Base-by-base conservation (phyloP, 1,140 invertebrate species). In the Harpegnathos saltator region DNA sequence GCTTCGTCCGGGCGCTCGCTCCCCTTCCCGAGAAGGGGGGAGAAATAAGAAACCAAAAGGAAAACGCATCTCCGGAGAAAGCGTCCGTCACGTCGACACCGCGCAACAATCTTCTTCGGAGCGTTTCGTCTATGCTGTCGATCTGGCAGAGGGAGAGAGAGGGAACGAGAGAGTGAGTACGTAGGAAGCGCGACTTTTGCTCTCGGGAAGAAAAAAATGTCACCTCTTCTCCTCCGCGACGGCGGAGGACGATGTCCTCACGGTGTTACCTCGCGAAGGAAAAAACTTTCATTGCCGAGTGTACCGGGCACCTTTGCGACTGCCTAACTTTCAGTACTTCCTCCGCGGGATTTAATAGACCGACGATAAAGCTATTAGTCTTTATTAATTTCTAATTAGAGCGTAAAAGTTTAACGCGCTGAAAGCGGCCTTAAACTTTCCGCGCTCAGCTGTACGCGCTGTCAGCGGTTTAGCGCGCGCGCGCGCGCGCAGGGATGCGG, bases 331-430 rank as follows among this genome's bases (percentile, higher is more conserved):
- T 68, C 19, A 38, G 58, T 12, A 48, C 33, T 63, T 11, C 44
- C 50, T 61, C 54, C 56, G 44, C 74, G 63, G 77, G 69, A 87
- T 90, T 90, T 92, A 91, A 91, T 92, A 89, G 91, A 87, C 89
- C 62, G 78, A 69, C 89, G 85, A 89, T 90, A 90, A 91, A 91
- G 90, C 90, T 91, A 89, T 92, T 91, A 92, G 90, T 91, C 91
- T 91, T 89, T 90, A 91, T 92, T 91, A 92, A 92, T 92, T 90
- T 85, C 81, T 89, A 90, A 92, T 91, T 90, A 91, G 81, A 72
- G 86, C 71, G 90, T 89, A 86, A 91, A 91, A 91, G 85, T 91
- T 92, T 88, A 50, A 85, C 71, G 58, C 71, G 78, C 38, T 33
- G 83, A 86, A 84, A 85, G 73, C 44, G 71, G 62, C 66, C 88